Percentiles rank a stretch among this genome's conserved stretches.
phyloP scores from a whole-genome alignment of 2,888 invertebrate genomes.

The Euplagia quadripunctaria region DNA sequence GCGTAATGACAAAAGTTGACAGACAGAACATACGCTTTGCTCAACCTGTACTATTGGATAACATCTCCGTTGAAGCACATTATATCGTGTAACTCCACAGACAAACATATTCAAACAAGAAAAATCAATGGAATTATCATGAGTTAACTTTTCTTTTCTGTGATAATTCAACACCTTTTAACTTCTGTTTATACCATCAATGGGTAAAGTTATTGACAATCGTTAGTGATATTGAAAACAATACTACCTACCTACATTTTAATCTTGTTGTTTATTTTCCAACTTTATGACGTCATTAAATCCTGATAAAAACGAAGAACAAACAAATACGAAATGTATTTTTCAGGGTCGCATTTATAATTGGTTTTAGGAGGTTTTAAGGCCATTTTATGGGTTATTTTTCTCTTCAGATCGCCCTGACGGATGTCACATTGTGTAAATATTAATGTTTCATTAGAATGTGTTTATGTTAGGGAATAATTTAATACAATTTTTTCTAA shows the following conservation, averaged over 20 bases:
- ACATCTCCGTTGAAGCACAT: background rate
- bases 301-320: slow-evolving; percentile 22
- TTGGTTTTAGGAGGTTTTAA: slow-evolving; percentile 40
- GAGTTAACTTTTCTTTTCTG: background rate
- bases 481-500: no score
- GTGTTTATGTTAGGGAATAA: no score
- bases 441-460: background rate
- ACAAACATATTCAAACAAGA: background rate
- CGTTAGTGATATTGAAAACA: background rate
- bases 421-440: slow-evolving; percentile 6
- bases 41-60: background rate
- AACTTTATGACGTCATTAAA: slow-evolving; percentile 30
- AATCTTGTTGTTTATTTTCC: slow-evolving; percentile 31
- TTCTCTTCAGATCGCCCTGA: slow-evolving; percentile 18
- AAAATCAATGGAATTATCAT: background rate
- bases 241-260: slow-evolving; percentile 12
- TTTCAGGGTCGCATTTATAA: slow-evolving; percentile 34
- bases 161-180: no score
- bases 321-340: slow-evolving; percentile 28
- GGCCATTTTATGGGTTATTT: slow-evolving; percentile 27
- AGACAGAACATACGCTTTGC: background rate
- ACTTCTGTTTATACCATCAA: no score
- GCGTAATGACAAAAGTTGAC: background rate
- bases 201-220: background rate
- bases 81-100: background rate